These are phyloP conservation scores for Drosophila helvetica DNA, from an alignment of 2,888 invertebrate species.

Conservation along the genomic window DNA sequence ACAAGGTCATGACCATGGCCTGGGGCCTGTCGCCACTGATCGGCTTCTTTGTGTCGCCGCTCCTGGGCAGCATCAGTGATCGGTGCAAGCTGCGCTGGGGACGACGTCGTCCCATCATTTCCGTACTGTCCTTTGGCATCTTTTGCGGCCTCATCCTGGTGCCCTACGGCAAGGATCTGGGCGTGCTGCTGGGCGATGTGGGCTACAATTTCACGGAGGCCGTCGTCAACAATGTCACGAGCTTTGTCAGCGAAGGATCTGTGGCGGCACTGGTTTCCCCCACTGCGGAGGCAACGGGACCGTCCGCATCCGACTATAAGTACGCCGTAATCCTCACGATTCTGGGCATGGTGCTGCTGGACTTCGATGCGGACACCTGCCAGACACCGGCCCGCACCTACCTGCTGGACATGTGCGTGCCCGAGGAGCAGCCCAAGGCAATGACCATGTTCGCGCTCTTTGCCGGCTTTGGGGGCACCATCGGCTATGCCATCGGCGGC, in stretches of 20 bases:
- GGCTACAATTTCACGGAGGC: slow-evolving; percentile 58
- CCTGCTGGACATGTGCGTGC: slow-evolving; percentile 86
- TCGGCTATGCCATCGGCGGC: slow-evolving; percentile 86
- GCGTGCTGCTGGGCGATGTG: slow-evolving; percentile 84
- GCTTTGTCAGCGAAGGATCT: slow-evolving; percentile 44
- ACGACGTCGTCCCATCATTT: slow-evolving; percentile 86
- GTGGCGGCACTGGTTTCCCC: slow-evolving; percentile 59
- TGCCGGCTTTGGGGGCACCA: slow-evolving; percentile 87
- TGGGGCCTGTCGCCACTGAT: slow-evolving; percentile 84
- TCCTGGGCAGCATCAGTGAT: slow-evolving; percentile 87
- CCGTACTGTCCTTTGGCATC: slow-evolving; percentile 86
- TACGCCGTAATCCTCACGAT: slow-evolving; percentile 86
- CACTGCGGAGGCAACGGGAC: slow-evolving; percentile 18
- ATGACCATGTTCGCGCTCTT: slow-evolving; percentile 87
- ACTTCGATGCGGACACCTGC: slow-evolving; percentile 88
- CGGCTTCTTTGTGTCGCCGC: slow-evolving; percentile 83
- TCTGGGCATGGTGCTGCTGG: slow-evolving; percentile 86
- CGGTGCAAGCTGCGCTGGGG: slow-evolving; percentile 85
- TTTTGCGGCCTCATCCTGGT: slow-evolving; percentile 86
- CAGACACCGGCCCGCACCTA: slow-evolving; percentile 88
- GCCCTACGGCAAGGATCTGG: slow-evolving; percentile 86
- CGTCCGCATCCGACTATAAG: slow-evolving; percentile 69
- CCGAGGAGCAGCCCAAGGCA: slow-evolving; percentile 87
- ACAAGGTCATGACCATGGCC: slow-evolving; percentile 86
- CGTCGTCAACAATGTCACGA: slow-evolving; percentile 39